Conservation (phyloP, 2,797 vertebrate genomes). For the Apogon talboti region DNA sequence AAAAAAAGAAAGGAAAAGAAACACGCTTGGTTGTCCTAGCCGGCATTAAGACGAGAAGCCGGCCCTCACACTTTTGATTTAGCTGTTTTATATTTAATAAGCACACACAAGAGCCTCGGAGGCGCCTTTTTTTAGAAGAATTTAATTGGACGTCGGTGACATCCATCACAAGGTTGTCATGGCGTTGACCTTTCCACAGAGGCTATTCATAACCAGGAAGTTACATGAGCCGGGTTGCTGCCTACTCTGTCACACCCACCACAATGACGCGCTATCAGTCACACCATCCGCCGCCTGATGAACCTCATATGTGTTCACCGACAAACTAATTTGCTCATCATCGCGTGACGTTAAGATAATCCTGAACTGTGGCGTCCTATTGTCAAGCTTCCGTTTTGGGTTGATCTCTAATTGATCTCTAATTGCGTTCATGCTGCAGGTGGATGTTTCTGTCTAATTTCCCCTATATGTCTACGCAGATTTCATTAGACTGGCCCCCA, state of each 20-base stretch:
- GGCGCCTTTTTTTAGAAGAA: constrained; percentile 81
- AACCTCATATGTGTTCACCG: constrained; percentile 34
- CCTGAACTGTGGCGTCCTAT: constrained; percentile 25
- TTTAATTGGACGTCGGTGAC: constrained; percentile 87
- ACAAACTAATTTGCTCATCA: constrained; percentile 41
- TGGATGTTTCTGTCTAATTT: neutral
- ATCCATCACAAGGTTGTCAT: constrained; percentile 89
- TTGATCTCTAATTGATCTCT: constrained; percentile 20
- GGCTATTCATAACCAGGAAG: constrained; percentile 88
- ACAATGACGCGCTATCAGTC: constrained; percentile 58
- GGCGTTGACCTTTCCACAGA: constrained; percentile 85
- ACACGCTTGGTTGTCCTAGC: constrained; percentile 70
- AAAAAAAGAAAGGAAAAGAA: constrained; percentile 20
- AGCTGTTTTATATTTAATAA: constrained; percentile 89
- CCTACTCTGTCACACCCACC: constrained; percentile 75
- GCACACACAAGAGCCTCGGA: constrained; percentile 78
- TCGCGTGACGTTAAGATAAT: constrained; percentile 42
- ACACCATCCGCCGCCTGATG: constrained; percentile 55
- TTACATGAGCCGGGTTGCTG: constrained; percentile 81
- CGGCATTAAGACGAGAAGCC: constrained; percentile 73
- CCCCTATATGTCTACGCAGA: constrained; percentile 17
- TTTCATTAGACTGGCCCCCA: constrained; percentile 15
- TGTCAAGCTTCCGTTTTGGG: constrained; percentile 18
- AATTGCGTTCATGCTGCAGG: neutral
- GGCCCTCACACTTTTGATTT: constrained; percentile 83